A percentile compares a stretch with the other conserved stretches of the same genome.
These are phyloP conservation scores for Benthosema pterotum DNA, from an alignment of 2,797 vertebrate species.

Conservation along the genomic window DNA sequence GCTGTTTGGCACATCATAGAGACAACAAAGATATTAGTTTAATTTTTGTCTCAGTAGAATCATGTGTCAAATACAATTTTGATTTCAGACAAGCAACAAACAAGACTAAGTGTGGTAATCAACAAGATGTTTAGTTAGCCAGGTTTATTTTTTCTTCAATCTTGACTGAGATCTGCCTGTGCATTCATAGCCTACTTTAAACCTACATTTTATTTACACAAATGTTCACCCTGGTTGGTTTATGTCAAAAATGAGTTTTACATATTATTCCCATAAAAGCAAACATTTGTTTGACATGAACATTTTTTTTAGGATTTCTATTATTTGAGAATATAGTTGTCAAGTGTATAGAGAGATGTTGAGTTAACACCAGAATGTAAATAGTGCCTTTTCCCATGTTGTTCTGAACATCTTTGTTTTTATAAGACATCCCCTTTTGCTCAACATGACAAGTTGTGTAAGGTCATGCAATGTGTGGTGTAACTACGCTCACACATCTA, in stretches of 20 bases:
- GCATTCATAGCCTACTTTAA: neutral
- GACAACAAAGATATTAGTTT: neutral
- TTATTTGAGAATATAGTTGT: too few relatives aligned
- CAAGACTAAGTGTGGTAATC: too few relatives aligned
- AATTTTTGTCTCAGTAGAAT: neutral
- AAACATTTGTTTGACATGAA: neutral
- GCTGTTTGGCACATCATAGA: neutral
- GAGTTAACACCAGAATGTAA: constrained; percentile 30
- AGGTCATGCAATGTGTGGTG: too few relatives aligned
- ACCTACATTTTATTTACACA: neutral
- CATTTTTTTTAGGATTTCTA: too few relatives aligned
- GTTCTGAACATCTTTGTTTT: neutral
- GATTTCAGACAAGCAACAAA: too few relatives aligned
- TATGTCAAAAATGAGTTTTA: neutral
- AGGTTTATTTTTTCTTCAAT: too few relatives aligned
- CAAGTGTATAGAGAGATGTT: constrained; percentile 16
- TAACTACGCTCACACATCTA: too few relatives aligned
- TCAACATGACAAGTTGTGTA: too few relatives aligned
- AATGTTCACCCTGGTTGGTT: neutral
- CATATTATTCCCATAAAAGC: constrained; percentile 5
- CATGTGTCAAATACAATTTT: too few relatives aligned
- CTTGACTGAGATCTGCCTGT: neutral
- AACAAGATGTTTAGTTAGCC: too few relatives aligned
- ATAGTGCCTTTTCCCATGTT: constrained; percentile 27
- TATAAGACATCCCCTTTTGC: too few relatives aligned